phyloP scores from a whole-genome alignment of 2,888 invertebrate species.

The Apotomis capreana region DNA sequence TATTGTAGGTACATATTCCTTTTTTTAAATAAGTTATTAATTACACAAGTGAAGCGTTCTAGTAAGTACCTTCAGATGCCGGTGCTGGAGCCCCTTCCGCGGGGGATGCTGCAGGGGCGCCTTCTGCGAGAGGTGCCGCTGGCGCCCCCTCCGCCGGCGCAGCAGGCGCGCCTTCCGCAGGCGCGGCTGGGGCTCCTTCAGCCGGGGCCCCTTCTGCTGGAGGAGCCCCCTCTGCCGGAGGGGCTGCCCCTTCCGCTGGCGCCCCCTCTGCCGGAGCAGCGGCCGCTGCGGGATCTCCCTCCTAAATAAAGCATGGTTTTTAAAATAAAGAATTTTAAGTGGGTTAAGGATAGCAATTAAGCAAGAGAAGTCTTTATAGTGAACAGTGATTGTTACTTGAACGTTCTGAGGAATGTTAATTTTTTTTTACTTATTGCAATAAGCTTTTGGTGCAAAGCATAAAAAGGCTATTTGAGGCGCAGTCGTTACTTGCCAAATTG shows the following conservation, averaged over 20 bases:
- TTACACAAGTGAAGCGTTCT: no score
- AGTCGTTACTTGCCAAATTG: not conserved
- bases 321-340: not conserved
- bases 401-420: not conserved
- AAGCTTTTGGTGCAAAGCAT: constrained; percentile 15
- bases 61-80: no score
- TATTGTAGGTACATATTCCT: no score
- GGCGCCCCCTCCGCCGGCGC: constrained; percentile 6
- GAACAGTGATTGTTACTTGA: not conserved
- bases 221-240: constrained; percentile 57
- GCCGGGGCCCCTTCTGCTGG: constrained; percentile 37
- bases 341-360: not conserved
- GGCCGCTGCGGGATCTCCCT: constrained; percentile 43
- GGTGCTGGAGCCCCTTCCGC: constrained; percentile 15
- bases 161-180: constrained; percentile 44
- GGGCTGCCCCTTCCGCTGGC: constrained; percentile 36
- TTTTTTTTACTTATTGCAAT: not conserved
- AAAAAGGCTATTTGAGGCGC: not conserved
- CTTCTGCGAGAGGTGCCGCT: constrained; percentile 51
- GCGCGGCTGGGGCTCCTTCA: constrained; percentile 26
- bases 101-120: constrained; percentile 14
- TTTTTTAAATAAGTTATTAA: no score
- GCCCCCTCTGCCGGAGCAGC: constrained; percentile 55
- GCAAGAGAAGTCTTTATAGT: not conserved
- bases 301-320: no score